Evolutionary conservation across 2,113 vertebrate genomes (phyloP).

Genomic region (Gasterosteus aculeatus): DNA sequence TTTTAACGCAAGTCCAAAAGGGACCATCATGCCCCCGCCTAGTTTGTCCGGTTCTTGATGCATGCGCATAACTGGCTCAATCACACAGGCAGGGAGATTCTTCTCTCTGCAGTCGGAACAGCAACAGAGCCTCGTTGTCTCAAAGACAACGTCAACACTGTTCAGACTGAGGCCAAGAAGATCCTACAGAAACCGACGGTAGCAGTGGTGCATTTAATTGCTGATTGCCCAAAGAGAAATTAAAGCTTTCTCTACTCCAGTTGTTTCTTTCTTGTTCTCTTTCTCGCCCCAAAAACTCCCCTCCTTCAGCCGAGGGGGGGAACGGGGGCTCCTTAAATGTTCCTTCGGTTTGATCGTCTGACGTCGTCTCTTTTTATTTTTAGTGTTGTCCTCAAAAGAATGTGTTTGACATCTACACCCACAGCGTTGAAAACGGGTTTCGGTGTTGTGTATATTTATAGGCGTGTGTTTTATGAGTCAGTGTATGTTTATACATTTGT

Average conservation of each 20-base stretch:
- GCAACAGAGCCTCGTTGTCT: neutral
- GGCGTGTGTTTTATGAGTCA: neutral
- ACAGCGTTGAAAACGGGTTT: conserved; percentile 3
- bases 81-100: neutral
- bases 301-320: neutral
- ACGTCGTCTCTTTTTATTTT: neutral
- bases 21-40: neutral
- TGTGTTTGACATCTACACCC: conserved; percentile 14
- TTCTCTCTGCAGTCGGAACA: neutral
- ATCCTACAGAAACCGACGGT: neutral
- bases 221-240: neutral
- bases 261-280: neutral
- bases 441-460: conserved; percentile 37
- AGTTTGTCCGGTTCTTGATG: neutral
- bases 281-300: neutral
- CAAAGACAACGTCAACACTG: neutral
- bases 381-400: neutral
- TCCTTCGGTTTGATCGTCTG: neutral
- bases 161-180: neutral
- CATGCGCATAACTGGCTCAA: neutral
- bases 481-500: neutral
- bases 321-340: neutral
- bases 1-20: neutral
- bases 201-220: neutral
- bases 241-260: neutral